Base-by-base conservation (phyloP, 2,113 vertebrate species). In the Ariopsis seemanni region DNA sequence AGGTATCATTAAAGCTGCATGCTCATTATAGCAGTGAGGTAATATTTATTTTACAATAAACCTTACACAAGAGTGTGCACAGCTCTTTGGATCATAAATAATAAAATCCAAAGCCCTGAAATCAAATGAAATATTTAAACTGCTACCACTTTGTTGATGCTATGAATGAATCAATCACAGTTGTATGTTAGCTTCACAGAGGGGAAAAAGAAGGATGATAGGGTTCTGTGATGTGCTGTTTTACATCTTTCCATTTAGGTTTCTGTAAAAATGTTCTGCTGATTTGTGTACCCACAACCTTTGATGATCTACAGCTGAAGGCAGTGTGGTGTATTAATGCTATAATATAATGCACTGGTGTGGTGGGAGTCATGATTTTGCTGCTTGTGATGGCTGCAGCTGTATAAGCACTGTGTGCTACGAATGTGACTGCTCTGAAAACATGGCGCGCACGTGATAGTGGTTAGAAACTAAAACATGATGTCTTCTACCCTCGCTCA, bases 111-210 rank as follows among this genome's bases (percentile, higher is more conserved):
- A 83, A 89, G 85, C 88, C 69, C 74, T 87, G 88, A 92, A 90
- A 89, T 92, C 87, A 89, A 89, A 91, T 93, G 78, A 91, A 92
- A 92, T 92, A 93, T 93, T 92, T 89, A 92, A 90, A 82, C 78
- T 74, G 87, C 85, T 65, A 88, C 88, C 91, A 86, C 89, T 91
- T 84, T 90, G 82, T 90, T 65, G 83, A 84, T 84, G 86, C 86
- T 67, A 67, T 62, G 85, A 86, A 81, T 85, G 17, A 53, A 53
- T 53, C 7, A 87, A 91, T 90, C 85, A 78, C 83, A 48, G 87
- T 93, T 85, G 30, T 67, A 86, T 82, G 86, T 86, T 89, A 30
- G 85, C 48, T 90, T 90, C 58, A 63, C 77, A 60, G 83, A 87
- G 78, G 69, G 69, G 62, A 18, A 72, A 50, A 53, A 82, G 22